A percentile compares a stretch with the other conserved stretches of the same genome.
phyloP scores from a whole-genome alignment of 2,888 invertebrate species.

The Eumerus sabulonum region DNA sequence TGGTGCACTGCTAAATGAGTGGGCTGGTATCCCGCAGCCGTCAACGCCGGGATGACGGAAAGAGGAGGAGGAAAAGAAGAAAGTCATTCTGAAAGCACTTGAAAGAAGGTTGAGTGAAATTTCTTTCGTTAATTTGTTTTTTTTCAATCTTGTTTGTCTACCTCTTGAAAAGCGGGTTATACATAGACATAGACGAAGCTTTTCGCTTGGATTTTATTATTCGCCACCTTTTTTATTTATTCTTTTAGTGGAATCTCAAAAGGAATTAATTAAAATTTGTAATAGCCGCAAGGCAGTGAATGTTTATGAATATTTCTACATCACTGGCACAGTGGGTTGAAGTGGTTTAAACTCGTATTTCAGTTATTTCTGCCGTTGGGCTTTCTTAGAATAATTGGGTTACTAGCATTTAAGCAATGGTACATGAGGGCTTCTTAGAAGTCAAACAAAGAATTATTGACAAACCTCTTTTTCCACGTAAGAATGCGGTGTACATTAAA shows the following conservation, averaged over 20 bases:
- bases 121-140: constrained; percentile 13
- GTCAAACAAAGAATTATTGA: no score
- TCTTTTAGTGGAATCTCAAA: neutral
- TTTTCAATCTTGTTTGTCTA: neutral
- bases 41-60: neutral
- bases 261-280: constrained; percentile 15
- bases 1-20: constrained; percentile 26
- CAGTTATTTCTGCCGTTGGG: no score
- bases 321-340: no score
- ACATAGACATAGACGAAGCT: neutral
- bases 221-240: constrained; percentile 5
- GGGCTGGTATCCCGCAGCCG: constrained; percentile 10
- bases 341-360: no score
- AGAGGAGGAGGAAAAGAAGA: neutral
- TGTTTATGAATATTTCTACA: no score
- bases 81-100: constrained; percentile 21
- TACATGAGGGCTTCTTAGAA: no score
- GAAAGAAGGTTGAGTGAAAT: constrained; percentile 11
- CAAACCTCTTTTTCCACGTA: no score
- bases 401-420: no score
- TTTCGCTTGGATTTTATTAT: constrained; percentile 5
- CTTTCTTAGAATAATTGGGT: no score
- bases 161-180: neutral
- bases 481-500: no score
- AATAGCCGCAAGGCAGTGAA: neutral